A percentile compares a stretch with the other conserved stretches of the same genome.
These are phyloP conservation scores for Dromiciops gliroides DNA, from an alignment of 2,113 vertebrate genomes.

Conservation along the genomic window DNA sequence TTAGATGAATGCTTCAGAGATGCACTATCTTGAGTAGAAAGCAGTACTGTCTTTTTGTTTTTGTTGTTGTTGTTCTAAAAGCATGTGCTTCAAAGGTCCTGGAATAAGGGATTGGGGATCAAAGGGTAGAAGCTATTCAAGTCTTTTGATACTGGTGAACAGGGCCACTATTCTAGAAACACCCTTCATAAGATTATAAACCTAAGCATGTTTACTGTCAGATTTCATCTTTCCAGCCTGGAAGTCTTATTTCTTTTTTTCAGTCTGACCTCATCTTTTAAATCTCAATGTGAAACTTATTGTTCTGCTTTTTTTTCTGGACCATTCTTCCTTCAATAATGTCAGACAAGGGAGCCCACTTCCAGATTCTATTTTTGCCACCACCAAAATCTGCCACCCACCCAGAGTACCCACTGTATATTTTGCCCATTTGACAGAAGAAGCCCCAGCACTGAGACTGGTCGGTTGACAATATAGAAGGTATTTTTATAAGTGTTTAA, in stretches of 20 bases:
- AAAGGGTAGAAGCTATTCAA: neutral
- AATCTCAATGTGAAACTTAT: constrained; percentile 29
- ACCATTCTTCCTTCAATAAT: constrained; percentile 30
- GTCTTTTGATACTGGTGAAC: neutral
- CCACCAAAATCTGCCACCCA: constrained; percentile 15
- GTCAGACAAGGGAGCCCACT: constrained; percentile 11
- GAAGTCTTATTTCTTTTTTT: constrained; percentile 31
- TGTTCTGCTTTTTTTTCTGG: constrained; percentile 41
- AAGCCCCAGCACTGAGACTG: neutral
- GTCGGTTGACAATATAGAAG: neutral
- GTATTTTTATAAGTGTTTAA: constrained; percentile 36
- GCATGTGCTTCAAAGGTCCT: neutral
- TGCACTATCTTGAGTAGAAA: neutral
- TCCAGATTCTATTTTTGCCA: constrained; percentile 19
- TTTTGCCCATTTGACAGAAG: neutral
- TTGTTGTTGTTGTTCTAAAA: neutral
- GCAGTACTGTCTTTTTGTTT: neutral
- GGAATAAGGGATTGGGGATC: neutral
- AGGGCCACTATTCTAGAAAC: neutral
- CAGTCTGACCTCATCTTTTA: neutral
- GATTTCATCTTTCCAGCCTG: constrained; percentile 15
- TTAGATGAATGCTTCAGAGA: constrained; percentile 13
- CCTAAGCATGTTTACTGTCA: neutral
- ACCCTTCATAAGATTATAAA: constrained; percentile 36
- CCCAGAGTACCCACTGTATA: neutral